Base-by-base conservation (phyloP, 2,113 vertebrate species). In the Xerus inauris region DNA sequence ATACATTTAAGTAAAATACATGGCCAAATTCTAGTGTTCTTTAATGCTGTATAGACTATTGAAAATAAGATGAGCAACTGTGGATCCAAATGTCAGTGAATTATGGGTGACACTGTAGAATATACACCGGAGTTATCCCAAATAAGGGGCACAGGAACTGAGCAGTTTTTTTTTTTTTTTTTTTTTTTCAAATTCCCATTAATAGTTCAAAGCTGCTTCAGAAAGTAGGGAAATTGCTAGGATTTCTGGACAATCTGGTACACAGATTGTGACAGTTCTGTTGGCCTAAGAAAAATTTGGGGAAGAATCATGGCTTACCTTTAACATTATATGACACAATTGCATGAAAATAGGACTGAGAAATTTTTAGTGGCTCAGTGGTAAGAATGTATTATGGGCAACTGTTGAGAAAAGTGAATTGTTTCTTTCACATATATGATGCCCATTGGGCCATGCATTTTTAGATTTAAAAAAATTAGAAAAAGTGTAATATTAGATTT, bases 391-490 rank as follows among this genome's bases (percentile, higher is more conserved):
- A 35, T 40, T 13, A 54, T 38, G n/a, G 59, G 40, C 7, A 65
- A 19, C 45, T 8, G 20, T 9, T 76, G 57, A 35, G 49, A 2
- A 76, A 95, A 65, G 4, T 22, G 16, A 24, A 13, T 76, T 80
- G 1, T 54, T 81, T 40, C 7, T 73, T 85, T 71, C 64, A 84
- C 2, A 9, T 32, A 32, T 8, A 19, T 32, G 28, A 88, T 72
- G 19, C 7, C 19, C 13, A 28, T 40, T 54, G 14, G 6, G 47
- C 64, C 13, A 26, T 69, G 2, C 14, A 90, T 94, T 69, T 80
- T 69, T 89, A 16, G 22, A 65, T 57, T 64, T 32, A 94, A 73
- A 28, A 93, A 73, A 24, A 49, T 82, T 82, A 24, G 28, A 81
- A 4, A 64, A 79, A 3, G 0, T 64, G 45, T 12, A 9, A 71